Percentiles rank a stretch among this genome's conserved stretches.
Evolutionary conservation across 92 coral and sea anemone species (phyloP).

Genomic region (Isaurus tuberculatus): DNA sequence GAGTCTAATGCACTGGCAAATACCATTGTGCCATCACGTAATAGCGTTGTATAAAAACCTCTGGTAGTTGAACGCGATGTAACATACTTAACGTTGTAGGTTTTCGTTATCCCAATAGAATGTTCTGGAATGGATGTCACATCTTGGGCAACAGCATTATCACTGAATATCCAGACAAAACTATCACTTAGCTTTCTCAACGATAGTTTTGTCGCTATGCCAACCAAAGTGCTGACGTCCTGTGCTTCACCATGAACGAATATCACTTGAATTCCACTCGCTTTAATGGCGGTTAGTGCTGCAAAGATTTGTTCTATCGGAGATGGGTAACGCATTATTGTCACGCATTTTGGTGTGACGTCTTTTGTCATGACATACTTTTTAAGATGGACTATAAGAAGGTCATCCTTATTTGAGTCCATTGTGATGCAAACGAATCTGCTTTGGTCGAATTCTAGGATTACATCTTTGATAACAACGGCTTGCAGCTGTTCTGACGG

Average conservation of each 20-base stretch:
- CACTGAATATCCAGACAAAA: constrained; percentile 76
- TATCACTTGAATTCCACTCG: constrained; percentile 64
- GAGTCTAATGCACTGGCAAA: constrained; percentile 36
- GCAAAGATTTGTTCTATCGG: constrained; percentile 56
- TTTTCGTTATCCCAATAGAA: constrained; percentile 66
- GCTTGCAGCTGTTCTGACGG: constrained; percentile 75
- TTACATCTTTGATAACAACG: constrained; percentile 57
- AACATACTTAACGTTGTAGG: constrained; percentile 25
- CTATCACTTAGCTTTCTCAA: constrained; percentile 55
- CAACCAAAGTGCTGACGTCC: constrained; percentile 58
- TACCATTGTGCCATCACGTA: constrained; percentile 46
- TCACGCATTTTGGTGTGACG: constrained; percentile 62
- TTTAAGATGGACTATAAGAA: constrained; percentile 61
- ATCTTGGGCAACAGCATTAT: constrained; percentile 57
- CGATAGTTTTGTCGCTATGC: constrained; percentile 57
- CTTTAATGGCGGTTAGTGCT: constrained; percentile 72
- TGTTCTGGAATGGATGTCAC: constrained; percentile 59
- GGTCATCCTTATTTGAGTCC: constrained; percentile 57
- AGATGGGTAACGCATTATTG: constrained; percentile 17
- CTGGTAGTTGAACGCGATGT: background rate
- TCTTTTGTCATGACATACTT: constrained; percentile 45
- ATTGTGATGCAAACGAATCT: constrained; percentile 80
- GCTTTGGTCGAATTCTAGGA: constrained; percentile 75
- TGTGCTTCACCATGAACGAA: constrained; percentile 62
- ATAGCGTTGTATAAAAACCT: background rate